Base-by-base conservation (phyloP, 2,113 vertebrate species). In the Tenebrosternarchus preto region DNA sequence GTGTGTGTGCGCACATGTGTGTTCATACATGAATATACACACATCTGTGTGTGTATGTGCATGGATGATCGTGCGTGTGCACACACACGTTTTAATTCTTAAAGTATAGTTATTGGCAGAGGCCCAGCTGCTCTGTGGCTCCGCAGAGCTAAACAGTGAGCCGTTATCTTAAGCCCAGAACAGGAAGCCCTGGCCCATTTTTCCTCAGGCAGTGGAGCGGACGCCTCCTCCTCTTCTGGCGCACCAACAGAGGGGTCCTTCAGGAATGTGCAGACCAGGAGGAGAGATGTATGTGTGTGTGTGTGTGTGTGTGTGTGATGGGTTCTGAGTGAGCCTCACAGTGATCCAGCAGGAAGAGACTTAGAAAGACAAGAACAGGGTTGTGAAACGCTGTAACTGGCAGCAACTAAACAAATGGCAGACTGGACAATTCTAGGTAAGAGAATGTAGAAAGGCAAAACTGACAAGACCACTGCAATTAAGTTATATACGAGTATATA, bases 171-270 rank as follows among this genome's bases (percentile, higher is more conserved):
- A 57, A 53, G 70, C 76, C 63, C 76, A 73, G 66, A 75, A 73
- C 67, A 74, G 83, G 67, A 76, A 80, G 73, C 50, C 17, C 29
- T 78, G 70, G 73, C 31, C 39, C 77, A 73, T 68, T 83, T 85
- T 76, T 66, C 74, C 70, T 80, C 73, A 80, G 78, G 74, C 78
- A 84, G 53, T 59, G 67, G 57, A 67, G 56, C 66, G 74, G 79
- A 73, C 61, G 29, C 55, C 83, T 66, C 63, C 79, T 74, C 71
- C 22, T 29, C 33, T 73, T 67, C 76, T 83, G 75, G 73, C 74
- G 78, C 24, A 12, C 70, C 63, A 85, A 85, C 84, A 85, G 78
- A 77, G 70, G 73, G 81, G 17, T 79, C 71, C 77, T 85, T 82
- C 22, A 76, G 67, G 68, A 82, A 77, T 71, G 75, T 77, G 67